A percentile compares a stretch with the other conserved stretches of the same genome.
Conservation (phyloP, 1,140 invertebrate genomes). For the Trichonephila inaurata region DNA sequence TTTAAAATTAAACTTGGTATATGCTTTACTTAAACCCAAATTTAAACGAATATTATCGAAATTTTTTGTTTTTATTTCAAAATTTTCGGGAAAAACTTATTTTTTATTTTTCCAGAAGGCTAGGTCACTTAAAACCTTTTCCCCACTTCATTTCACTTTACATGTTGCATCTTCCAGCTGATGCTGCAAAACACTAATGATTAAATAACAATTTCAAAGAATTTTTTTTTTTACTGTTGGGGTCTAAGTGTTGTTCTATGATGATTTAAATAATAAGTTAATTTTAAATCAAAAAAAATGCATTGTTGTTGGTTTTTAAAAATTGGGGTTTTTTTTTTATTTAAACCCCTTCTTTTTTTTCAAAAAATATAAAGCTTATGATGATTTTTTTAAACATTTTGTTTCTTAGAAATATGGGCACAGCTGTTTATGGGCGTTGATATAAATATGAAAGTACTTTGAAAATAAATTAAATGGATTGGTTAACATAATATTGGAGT, state of each 20-base stretch:
- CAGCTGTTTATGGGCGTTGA: too few species aligned
- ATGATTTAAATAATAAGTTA: not conserved
- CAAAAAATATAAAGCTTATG: too few species aligned
- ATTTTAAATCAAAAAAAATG: not conserved
- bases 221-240: not conserved
- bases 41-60: slow-evolving; percentile 45
- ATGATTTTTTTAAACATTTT: too few species aligned
- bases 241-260: not conserved
- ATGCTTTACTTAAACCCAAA: slow-evolving; percentile 49
- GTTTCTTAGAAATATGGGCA: too few species aligned
- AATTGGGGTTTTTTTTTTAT: too few species aligned
- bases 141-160: slow-evolving; percentile 63
- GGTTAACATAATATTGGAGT: too few species aligned
- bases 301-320: too few species aligned
- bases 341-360: too few species aligned
- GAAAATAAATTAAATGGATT: too few species aligned
- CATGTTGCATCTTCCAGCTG: slow-evolving; percentile 33
- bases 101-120: not conserved
- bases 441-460: too few species aligned
- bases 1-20: slow-evolving; percentile 32
- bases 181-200: slow-evolving; percentile 15
- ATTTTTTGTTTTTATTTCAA: slow-evolving; percentile 5
- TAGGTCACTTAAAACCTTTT: not conserved
- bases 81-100: not conserved
- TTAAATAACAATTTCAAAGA: not conserved